phyloP scores from a whole-genome alignment of 2,797 vertebrate genomes.

The Mico argentatus region DNA sequence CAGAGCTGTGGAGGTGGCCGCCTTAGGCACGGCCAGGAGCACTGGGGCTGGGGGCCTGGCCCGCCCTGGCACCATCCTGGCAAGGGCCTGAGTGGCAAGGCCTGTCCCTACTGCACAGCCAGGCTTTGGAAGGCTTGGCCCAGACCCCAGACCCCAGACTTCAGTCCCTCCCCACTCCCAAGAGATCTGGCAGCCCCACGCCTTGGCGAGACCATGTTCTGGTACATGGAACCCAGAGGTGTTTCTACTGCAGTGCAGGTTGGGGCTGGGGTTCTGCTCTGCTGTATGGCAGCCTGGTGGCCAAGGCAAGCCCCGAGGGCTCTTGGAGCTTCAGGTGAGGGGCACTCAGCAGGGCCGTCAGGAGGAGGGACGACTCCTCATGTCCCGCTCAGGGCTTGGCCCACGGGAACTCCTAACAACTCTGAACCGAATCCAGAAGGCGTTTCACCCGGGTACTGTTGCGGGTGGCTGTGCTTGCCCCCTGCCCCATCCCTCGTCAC shows the following conservation, averaged over 20 bases:
- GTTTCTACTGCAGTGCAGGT: not conserved
- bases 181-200: not conserved
- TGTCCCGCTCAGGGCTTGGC: not conserved
- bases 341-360: not conserved
- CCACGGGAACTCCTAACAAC: not conserved
- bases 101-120: not conserved
- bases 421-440: not conserved
- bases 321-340: not conserved
- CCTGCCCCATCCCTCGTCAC: not conserved
- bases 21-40: not conserved
- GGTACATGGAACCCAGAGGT: not conserved
- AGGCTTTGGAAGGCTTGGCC: not conserved
- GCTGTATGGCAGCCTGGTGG: not conserved
- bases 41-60: not conserved
- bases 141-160: not conserved
- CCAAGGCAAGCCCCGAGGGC: not conserved
- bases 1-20: not conserved
- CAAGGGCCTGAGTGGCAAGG: not conserved
- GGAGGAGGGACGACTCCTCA: accelerated
- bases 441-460: no score
- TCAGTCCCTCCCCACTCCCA: not conserved
- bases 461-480: not conserved
- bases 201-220: not conserved
- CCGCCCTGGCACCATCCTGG: accelerated
- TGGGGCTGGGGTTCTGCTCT: not conserved